Evolutionary conservation across 1,140 invertebrate genomes (phyloP).

Genomic region (Pomacea maculata): DNA sequence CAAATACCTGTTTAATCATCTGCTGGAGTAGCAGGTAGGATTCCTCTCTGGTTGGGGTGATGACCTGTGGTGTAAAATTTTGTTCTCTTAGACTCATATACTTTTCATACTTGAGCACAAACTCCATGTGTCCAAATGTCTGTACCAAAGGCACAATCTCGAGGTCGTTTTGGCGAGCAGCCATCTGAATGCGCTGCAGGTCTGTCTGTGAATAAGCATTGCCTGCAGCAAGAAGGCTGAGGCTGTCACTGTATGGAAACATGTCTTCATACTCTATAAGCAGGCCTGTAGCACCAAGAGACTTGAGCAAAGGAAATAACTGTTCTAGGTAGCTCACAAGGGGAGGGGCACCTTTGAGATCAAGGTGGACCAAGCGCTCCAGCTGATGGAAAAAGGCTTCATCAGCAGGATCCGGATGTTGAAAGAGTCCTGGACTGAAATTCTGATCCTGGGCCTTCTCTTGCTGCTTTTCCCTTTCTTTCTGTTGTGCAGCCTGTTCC

Average conservation of each 20-base stretch:
- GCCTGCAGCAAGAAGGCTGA: constrained; percentile 74
- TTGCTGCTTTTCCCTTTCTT: constrained; percentile 1
- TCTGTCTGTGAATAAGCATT: constrained; percentile 65
- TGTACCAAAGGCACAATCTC: constrained; percentile 92
- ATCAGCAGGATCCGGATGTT: background rate
- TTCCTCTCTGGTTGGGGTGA: constrained; percentile 81
- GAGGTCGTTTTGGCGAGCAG: constrained; percentile 74
- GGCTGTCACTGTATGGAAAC: constrained; percentile 84
- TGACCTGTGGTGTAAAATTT: constrained; percentile 76
- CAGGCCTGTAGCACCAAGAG: constrained; percentile 85
- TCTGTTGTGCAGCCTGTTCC: constrained; percentile 10
- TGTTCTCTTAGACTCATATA: constrained; percentile 81
- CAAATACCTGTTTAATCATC: constrained; percentile 78
- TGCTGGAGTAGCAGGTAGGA: constrained; percentile 76
- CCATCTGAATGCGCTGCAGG: constrained; percentile 71
- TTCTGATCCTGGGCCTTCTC: background rate
- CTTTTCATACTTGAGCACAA: constrained; percentile 80
- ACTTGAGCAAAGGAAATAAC: constrained; percentile 72
- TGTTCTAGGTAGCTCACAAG: constrained; percentile 46
- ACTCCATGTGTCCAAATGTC: constrained; percentile 89
- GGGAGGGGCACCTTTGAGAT: constrained; percentile 56
- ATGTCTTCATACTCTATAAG: constrained; percentile 96
- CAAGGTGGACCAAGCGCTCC: constrained; percentile 48
- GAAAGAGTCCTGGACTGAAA: background rate
- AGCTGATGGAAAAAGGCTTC: constrained; percentile 12